Evolutionary conservation across 2,113 vertebrate genomes (phyloP).

Genomic region (Etheostoma spectabile): DNA sequence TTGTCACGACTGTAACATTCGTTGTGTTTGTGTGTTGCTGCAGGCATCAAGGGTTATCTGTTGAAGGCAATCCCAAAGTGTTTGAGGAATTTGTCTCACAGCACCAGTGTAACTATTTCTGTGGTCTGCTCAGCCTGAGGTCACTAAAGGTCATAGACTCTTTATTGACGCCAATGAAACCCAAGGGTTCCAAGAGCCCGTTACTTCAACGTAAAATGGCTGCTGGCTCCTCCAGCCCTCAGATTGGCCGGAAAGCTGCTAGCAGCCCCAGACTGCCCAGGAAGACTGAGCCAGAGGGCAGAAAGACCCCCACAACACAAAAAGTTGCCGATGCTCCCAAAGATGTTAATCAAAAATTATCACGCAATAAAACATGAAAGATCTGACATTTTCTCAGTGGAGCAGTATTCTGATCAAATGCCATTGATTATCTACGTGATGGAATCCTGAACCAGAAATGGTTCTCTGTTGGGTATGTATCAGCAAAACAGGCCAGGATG

Average conservation of each 20-base stretch:
- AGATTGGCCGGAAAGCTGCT: constrained; percentile 83
- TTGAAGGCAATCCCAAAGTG: constrained; percentile 88
- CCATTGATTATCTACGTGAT: neutral
- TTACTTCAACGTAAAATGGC: constrained; percentile 86
- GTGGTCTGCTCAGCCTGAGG: constrained; percentile 88
- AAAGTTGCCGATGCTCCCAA: constrained; percentile 74
- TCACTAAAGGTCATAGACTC: constrained; percentile 86
- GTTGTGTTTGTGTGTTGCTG: constrained; percentile 31
- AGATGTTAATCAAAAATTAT: constrained; percentile 29
- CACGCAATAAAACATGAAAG: neutral
- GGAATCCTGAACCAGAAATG: neutral
- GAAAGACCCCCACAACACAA: constrained; percentile 65
- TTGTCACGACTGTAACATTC: constrained; percentile 10
- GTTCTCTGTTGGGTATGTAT: neutral
- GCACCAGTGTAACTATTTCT: constrained; percentile 94
- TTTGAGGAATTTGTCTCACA: constrained; percentile 89
- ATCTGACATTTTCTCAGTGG: neutral
- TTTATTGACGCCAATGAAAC: constrained; percentile 83
- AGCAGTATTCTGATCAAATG: neutral
- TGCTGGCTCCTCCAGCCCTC: constrained; percentile 89
- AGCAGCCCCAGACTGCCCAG: constrained; percentile 85
- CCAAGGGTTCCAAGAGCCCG: constrained; percentile 92
- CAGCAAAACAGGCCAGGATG: neutral
- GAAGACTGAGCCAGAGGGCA: constrained; percentile 77
- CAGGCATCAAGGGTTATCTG: constrained; percentile 94